A percentile compares a stretch with the other conserved stretches of the same genome.
Conservation (phyloP, 2,113 vertebrate species). For the Neofelis nebulosa region DNA sequence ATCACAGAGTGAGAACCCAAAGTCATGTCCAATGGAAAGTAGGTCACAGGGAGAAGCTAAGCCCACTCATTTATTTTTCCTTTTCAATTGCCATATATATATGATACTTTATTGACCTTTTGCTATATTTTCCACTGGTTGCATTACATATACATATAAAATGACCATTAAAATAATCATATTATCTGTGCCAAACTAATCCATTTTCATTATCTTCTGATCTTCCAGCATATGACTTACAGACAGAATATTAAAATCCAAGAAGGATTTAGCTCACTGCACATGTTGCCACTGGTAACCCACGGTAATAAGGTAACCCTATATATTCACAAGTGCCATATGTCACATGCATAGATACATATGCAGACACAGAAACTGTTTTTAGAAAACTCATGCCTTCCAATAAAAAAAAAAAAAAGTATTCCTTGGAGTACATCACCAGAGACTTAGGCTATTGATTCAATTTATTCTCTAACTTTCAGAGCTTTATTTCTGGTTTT, state of each 20-base stretch:
- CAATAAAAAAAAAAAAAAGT: slow-evolving; percentile 46
- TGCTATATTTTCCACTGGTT: not conserved
- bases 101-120: not conserved
- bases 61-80: not conserved
- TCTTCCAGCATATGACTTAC: slow-evolving; percentile 32
- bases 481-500: slow-evolving; percentile 57
- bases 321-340: slow-evolving; percentile 53
- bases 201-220: slow-evolving; percentile 24
- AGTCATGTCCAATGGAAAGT: not conserved
- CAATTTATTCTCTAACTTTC: slow-evolving; percentile 36
- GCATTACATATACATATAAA: not conserved
- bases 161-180: not conserved
- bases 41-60: not conserved
- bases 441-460: slow-evolving; percentile 50
- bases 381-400: slow-evolving; percentile 61
- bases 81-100: not conserved
- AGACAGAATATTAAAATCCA: slow-evolving; percentile 59
- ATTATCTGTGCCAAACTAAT: not conserved
- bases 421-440: slow-evolving; percentile 28
- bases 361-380: slow-evolving; percentile 54
- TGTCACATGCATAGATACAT: slow-evolving; percentile 18
- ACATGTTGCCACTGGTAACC: slow-evolving; percentile 44
- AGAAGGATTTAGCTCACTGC: slow-evolving; percentile 51
- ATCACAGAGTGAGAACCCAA: not conserved
- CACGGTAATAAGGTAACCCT: slow-evolving; percentile 52